Base-by-base conservation (phyloP, 2,113 vertebrate genomes). In the Centrocercus urophasianus region DNA sequence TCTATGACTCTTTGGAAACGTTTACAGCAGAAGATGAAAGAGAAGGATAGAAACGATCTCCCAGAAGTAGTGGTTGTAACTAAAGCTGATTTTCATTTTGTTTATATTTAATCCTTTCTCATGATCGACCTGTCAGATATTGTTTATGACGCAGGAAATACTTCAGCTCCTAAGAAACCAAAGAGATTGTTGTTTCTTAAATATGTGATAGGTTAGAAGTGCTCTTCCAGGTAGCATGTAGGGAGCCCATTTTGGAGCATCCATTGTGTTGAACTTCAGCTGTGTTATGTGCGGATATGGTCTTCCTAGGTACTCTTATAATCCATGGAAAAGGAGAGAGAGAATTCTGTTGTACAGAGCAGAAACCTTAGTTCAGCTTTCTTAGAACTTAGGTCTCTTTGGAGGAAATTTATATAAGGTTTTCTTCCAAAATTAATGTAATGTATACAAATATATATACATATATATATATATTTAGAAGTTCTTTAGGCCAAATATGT, bases 251-350 rank as follows among this genome's bases (percentile, higher is more conserved):
- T 83, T 52, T 18, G 34, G 14, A 63, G 12, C 61, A 60, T 28
- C 21, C 30, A 25, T 43, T 83, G 43, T 42, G 42, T n/a, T 43
- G 32, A 34, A 38, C 5, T 73, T 57, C 2, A 32, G 27, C 9
- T 18, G 5, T 10, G 15, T 71, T 20, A 4, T 2, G 2, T 22
- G 15, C 50, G 8, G 21, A 13, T 2, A 43, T 2, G 30, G 8
- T 78, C 38, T 64, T n/a, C 8, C 24, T 34, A 0, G 4, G 10
- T 20, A 24, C 8, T 6, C 24, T 1, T 13, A 0, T 22, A 40
- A 6, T 19, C n/a, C 56, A 36, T 24, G 47, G 45, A 17, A 45
- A 50, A 80, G 14, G n/a, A 42, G 61, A 64, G 61, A 65, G 7
- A 42, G 38, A 30, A 43, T 48, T 36, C 56, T 15, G 12, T 13